Conservation (phyloP, 2,113 vertebrate genomes). For the Telmatochromis brachygnathus region DNA sequence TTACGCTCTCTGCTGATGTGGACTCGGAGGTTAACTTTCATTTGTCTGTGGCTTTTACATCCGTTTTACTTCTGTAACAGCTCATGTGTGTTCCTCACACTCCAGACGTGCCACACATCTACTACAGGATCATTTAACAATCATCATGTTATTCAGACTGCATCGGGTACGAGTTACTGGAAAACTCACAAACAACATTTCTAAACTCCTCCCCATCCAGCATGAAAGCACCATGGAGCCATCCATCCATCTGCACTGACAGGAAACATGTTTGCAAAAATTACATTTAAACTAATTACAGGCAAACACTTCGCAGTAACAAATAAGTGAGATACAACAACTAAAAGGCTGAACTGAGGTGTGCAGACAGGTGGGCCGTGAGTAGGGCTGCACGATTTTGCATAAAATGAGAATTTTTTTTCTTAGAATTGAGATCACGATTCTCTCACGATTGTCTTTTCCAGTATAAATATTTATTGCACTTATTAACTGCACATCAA, state of each 20-base stretch:
- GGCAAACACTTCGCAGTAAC: not conserved
- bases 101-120: fast-evolving
- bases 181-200: not conserved
- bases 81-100: fast-evolving
- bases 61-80: not conserved
- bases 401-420: too few species aligned
- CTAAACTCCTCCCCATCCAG: not conserved
- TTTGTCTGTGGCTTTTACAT: not conserved
- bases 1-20: not conserved
- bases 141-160: not conserved
- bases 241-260: too few species aligned
- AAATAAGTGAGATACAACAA: fast-evolving
- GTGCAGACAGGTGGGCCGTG: not conserved
- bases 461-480: too few species aligned
- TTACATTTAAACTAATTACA: not conserved
- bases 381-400: too few species aligned
- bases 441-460: too few species aligned
- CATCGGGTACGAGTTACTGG: not conserved
- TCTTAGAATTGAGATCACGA: too few species aligned
- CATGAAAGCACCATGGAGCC: not conserved
- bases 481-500: too few species aligned
- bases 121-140: fast-evolving
- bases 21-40: fast-evolving
- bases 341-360: not conserved
- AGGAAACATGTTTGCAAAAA: not conserved